Evolutionary conservation across 1,140 invertebrate species (phyloP), one percentile per base, ranked within the genome.

Genomic region (Agraylea sexmaculata): DNA sequence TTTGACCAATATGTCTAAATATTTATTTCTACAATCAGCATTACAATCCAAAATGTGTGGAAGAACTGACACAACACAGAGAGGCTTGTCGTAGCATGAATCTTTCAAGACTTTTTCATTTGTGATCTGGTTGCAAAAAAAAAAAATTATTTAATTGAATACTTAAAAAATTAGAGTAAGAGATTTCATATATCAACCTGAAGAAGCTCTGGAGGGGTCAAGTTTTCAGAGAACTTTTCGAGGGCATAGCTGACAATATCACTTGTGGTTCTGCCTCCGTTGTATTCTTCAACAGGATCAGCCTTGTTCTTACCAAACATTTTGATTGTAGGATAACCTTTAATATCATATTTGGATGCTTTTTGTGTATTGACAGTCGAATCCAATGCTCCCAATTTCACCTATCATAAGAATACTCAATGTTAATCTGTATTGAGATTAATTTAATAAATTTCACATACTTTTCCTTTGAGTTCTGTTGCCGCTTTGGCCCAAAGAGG

Each of bases 1-100:
- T 3, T 71, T 62, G 13, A 70, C 76, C 1, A 99, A 64, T 3
- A 77, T 78, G 7, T 75, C 59, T 8, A 99, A 62, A 63, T 95
- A 98, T 3, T 74, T 66, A 60, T 96, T 95, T 50, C 96, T 75
- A 58, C 96, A 99, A 15, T 85, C 73, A 0, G 92, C 74, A 58
- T 98, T 88, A 61, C 96, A 99, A 63, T 99, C 95, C 4, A 97
- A 73, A 49, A 99, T 95, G 55, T 98, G 89, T 0, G 96, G 96
- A 34, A 99, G 60, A 6, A 99, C 76, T 2, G 93, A 80, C 22
- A 99, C 75, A 15, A 99, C 79, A 60, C 96, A 99, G 2, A 98
- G 66, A 17, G 88, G 85, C 56, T 84, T 82, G 31, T 87, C 77
- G 40, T 83, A 79, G 61, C 92, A 97, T 2, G 75, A 69, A 2